These are phyloP conservation scores for Pantala flavescens DNA, from an alignment of 1,140 invertebrate species.

Conservation along the genomic window DNA sequence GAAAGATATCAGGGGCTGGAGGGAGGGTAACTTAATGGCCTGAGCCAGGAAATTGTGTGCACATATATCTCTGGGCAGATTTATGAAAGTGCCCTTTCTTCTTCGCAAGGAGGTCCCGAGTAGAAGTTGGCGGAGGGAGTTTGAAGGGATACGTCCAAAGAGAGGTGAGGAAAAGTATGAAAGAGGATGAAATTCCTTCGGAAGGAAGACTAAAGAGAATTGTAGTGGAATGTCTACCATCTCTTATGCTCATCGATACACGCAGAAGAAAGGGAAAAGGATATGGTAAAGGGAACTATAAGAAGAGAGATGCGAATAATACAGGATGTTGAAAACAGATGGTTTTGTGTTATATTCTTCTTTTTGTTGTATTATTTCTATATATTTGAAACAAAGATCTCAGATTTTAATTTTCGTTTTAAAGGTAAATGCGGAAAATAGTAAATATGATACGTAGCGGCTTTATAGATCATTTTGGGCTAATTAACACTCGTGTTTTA, in stretches of 20 bases:
- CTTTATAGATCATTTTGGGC: no score
- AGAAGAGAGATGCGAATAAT: not conserved
- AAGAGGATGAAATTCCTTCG: conserved; percentile 20
- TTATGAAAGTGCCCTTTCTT: conserved; percentile 66
- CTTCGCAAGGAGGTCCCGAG: conserved; percentile 32
- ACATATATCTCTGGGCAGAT: conserved; percentile 75
- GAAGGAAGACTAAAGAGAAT: not conserved
- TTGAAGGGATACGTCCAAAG: conserved; percentile 22
- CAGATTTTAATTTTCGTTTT: no score
- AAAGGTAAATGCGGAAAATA: no score
- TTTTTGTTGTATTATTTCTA: no score
- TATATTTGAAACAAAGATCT: no score
- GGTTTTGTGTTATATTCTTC: no score
- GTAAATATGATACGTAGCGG: no score
- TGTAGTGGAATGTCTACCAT: not conserved
- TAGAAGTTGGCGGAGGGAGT: conserved; percentile 20
- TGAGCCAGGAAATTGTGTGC: conserved; percentile 77
- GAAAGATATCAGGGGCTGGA: conserved; percentile 24
- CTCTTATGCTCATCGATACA: no score
- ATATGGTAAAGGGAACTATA: not conserved
- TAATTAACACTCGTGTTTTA: no score
- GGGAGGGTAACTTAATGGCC: conserved; percentile 57
- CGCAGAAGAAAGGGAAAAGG: no score
- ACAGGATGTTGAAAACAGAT: no score
- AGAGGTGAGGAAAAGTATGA: conserved; percentile 28